Conservation (phyloP, 2,888 invertebrate species). For the Synanthedon andrenaeformis region DNA sequence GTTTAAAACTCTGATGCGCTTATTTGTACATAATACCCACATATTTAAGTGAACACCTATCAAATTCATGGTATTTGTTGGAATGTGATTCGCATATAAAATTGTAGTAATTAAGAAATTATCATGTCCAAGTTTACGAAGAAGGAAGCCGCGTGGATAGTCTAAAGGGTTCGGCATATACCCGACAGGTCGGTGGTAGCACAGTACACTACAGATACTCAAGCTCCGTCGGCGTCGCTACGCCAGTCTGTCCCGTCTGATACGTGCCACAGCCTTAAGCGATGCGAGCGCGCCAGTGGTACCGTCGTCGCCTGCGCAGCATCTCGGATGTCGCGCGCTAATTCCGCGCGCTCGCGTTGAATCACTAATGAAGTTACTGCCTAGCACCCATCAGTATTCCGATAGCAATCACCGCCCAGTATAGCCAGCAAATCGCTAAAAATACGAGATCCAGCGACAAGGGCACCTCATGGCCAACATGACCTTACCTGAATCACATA, state of each 20-base stretch:
- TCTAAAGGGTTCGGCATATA: too few species aligned
- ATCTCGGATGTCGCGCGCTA: conserved; percentile 52
- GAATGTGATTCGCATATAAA: background rate
- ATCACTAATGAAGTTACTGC: conserved; percentile 41
- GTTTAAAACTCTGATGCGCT: background rate
- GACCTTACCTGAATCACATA: conserved; percentile 52
- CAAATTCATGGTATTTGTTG: background rate
- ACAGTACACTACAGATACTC: too few species aligned
- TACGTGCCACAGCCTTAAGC: too few species aligned
- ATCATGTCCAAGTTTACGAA: conserved; percentile 38
- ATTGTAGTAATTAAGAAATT: background rate
- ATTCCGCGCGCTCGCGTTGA: conserved; percentile 58
- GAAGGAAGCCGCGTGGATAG: background rate
- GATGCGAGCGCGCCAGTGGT: too few species aligned
- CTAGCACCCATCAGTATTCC: conserved; percentile 52
- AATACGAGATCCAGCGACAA: conserved; percentile 50
- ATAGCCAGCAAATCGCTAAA: conserved; percentile 58
- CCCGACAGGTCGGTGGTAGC: too few species aligned
- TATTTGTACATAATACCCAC: background rate
- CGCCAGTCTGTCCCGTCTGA: too few species aligned
- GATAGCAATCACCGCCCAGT: conserved; percentile 23
- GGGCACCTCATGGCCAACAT: conserved; percentile 52
- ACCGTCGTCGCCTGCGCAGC: conserved; percentile 18
- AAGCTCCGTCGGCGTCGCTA: too few species aligned
- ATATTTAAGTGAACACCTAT: background rate